Base-by-base conservation (phyloP, 2,888 invertebrate genomes). In the Lepas anatifera region DNA sequence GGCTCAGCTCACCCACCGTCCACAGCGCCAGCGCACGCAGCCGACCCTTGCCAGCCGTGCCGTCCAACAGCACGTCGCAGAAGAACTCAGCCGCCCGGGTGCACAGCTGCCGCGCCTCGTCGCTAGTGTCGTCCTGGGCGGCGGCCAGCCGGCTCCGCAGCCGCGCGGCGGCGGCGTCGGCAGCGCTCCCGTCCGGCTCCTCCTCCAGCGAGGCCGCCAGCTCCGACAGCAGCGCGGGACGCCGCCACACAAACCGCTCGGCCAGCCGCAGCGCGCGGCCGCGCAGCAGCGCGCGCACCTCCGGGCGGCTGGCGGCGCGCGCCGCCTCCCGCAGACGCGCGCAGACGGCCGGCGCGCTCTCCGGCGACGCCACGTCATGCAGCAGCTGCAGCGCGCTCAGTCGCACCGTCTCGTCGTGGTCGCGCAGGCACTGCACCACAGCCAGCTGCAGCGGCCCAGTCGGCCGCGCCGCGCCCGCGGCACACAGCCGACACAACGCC, bases 401-500 rank as follows among this genome's bases (percentile, higher is more conserved):
- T 22, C 58, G 58, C 58, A 58, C 22, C 22, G 58, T 58, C 58
- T 58, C 58, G 58, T 58, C 58, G 32, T 22, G 32, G 22, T 58
- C 58, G 58, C 35, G 58, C 58, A 58, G 58, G 22, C 58, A 58
- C 58, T 58, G 58, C 29, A 58, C 22, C 35, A 58, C 58, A 22
- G 58, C 58, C 58, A 58, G 58, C 58, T 35, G 58, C 6, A 58
- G 58, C 32, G 58, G 58, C 7, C 32, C 32, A 22, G 32, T 22
- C 35, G 32, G 58, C 58, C 32, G 58, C 58, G 22, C 58, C 22
- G 32, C 58, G 58, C 58, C 58, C 18, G 18, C 58, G 18, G 32
- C 58, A n/a, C 58, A 58, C 32, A 58, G 58, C 58, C 58, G 58
- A 8, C 58, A 58, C 22, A 58, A 35, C 58, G 58, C 58, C 58